Percentiles rank a stretch among this genome's conserved stretches.
Conservation (phyloP, 2,797 vertebrate genomes). For the Pseudotriccus pelzelni region DNA sequence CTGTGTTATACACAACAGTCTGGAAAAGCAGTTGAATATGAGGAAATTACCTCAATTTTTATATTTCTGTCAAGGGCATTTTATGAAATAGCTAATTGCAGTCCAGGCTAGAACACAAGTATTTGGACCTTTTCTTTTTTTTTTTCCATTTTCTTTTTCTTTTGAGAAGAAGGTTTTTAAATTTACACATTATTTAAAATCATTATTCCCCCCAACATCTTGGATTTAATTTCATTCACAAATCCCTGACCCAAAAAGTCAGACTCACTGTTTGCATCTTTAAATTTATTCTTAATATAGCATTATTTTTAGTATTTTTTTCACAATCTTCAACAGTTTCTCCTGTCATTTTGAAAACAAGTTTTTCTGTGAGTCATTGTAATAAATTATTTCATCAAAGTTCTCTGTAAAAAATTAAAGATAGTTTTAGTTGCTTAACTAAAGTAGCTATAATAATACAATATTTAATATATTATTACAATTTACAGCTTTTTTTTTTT, state of each 20-base stretch:
- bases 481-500: slow-evolving; percentile 72
- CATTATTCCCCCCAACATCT: not conserved
- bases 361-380: slow-evolving; percentile 83
- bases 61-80: not conserved
- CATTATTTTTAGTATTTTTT: slow-evolving; percentile 85
- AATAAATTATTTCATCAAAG: slow-evolving; percentile 91
- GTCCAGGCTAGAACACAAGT: not conserved
- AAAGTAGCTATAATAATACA: slow-evolving; percentile 90
- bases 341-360: slow-evolving; percentile 87
- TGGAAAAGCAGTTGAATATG: not conserved
- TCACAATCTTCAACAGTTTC: slow-evolving; percentile 74
- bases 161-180: not conserved
- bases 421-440: slow-evolving; percentile 82
- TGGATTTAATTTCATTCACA: not conserved
- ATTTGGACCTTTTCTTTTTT: not conserved
- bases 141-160: not conserved
- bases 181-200: not conserved
- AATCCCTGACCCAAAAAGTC: slow-evolving; percentile 27
- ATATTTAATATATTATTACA: slow-evolving; percentile 84
- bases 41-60: not conserved
- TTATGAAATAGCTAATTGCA: not conserved
- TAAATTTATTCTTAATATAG: slow-evolving; percentile 88
- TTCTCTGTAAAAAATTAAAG: slow-evolving; percentile 90
- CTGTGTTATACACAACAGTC: not conserved
- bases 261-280: slow-evolving; percentile 79